Conservation (phyloP, 2,113 vertebrate genomes). For the Dermatemys mawii region DNA sequence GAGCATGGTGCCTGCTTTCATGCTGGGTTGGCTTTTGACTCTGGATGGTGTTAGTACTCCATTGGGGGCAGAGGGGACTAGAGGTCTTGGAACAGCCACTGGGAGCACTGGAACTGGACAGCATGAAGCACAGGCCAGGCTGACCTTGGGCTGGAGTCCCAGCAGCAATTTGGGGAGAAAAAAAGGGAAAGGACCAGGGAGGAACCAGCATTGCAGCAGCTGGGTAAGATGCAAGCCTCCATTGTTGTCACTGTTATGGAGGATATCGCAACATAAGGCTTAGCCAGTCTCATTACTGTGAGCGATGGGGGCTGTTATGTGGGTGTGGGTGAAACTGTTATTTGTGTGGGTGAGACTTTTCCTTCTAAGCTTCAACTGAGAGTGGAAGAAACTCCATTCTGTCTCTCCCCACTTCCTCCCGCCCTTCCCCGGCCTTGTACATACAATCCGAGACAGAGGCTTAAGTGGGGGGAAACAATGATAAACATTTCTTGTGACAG, state of each 20-base stretch:
- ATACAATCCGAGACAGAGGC: neutral
- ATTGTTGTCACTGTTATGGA: neutral
- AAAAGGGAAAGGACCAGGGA: fast-evolving
- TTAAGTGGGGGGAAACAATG: neutral
- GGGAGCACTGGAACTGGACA: fast-evolving
- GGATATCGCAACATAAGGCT: fast-evolving
- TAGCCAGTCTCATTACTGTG: fast-evolving
- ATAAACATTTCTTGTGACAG: neutral
- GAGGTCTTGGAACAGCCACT: neutral
- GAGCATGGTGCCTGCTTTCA: neutral
- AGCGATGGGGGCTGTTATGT: fast-evolving
- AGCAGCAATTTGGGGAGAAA: fast-evolving
- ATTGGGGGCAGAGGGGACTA: neutral
- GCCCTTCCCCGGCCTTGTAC: fast-evolving
- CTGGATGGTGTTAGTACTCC: neutral
- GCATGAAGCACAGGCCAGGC: fast-evolving
- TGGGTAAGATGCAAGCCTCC: neutral
- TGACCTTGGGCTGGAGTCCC: neutral
- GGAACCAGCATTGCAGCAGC: fast-evolving
- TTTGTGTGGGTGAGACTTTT: fast-evolving
- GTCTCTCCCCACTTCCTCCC: too few species aligned
- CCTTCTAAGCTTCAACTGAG: neutral
- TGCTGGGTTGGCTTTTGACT: neutral
- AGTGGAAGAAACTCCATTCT: neutral
- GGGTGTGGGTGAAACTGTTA: neutral